These are phyloP conservation scores for Busseola fusca DNA, from an alignment of 2,888 invertebrate genomes.

Conservation along the genomic window DNA sequence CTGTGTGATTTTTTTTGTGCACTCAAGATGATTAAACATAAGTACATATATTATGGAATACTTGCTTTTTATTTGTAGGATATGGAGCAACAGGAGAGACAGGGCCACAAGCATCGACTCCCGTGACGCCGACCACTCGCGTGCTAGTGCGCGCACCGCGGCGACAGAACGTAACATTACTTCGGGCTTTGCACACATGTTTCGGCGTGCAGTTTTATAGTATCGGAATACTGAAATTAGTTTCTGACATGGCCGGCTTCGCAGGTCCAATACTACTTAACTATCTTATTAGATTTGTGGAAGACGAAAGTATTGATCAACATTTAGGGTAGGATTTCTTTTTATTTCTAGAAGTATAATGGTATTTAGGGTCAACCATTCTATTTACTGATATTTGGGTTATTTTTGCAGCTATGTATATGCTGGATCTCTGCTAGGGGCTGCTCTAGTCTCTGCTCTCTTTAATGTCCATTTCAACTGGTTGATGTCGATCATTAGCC, in stretches of 20 bases:
- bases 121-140: constrained; percentile 80
- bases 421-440: constrained; percentile 79
- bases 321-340: constrained; percentile 89
- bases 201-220: constrained; percentile 95
- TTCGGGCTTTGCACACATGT: constrained; percentile 92
- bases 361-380: background rate
- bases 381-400: background rate
- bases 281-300: constrained; percentile 93
- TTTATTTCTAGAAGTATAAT: constrained; percentile 1
- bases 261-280: constrained; percentile 96
- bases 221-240: constrained; percentile 94
- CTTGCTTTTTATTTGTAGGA: constrained; percentile 63
- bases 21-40: background rate
- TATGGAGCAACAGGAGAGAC: constrained; percentile 82
- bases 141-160: constrained; percentile 76
- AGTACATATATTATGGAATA: background rate
- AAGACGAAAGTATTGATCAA: constrained; percentile 91
- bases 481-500: constrained; percentile 93
- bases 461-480: constrained; percentile 97
- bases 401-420: constrained; percentile 79
- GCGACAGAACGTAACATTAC: constrained; percentile 88
- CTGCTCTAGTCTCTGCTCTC: constrained; percentile 90
- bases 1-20: background rate
- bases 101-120: constrained; percentile 76
- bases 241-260: constrained; percentile 95